Base-by-base conservation (phyloP, 2,888 invertebrate genomes). In the Ochlodes sylvanus region DNA sequence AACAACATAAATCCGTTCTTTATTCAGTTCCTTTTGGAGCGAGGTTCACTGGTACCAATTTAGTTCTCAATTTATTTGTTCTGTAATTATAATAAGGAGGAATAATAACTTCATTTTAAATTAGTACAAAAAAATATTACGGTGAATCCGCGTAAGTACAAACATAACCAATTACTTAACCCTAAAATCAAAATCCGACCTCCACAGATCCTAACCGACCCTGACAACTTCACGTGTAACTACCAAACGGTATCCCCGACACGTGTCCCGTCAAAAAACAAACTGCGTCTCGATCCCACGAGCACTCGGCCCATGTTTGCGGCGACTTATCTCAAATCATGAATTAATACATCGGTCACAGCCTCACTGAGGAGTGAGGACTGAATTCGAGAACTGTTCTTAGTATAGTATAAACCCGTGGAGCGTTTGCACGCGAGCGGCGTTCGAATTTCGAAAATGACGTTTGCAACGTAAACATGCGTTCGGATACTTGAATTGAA, bases 351-450 rank as follows among this genome's bases (percentile, higher is more conserved):
- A 78, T 77, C 76, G 76, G 77, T 76, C 76, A 60, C 71, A 67
- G 69, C 63, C 60, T 71, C 70, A 17, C 44, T 0, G 44, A 44
- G 17, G 10, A 19, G 19, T 50, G 50, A 50, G 38, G 12, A 38
- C 38, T 38, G 38, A 38, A 38, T 38, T 38, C 19, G 19, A 70
- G 69, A 52, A 14, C 65, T 63, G 68, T 70, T 70, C 68, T 74
- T 75, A 91, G 90, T 90, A 85, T 81, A 83, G 77, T 78, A 77
- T 83, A 84, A 83, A 82, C 86, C 76, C 80, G 85, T 85, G 88
- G 72, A 74, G 79, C 73, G 89, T 70, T 79, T 82, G 82, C 90
- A 91, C 91, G 55, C 69, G 68, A 65, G 69, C 69, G 68, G 66
- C 64, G 63, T 65, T 72, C 70, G 63, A 63, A 73, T 72, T 69